Evolutionary conservation across 2,888 invertebrate species (phyloP).

Genomic region (Argyresthia albistria): DNA sequence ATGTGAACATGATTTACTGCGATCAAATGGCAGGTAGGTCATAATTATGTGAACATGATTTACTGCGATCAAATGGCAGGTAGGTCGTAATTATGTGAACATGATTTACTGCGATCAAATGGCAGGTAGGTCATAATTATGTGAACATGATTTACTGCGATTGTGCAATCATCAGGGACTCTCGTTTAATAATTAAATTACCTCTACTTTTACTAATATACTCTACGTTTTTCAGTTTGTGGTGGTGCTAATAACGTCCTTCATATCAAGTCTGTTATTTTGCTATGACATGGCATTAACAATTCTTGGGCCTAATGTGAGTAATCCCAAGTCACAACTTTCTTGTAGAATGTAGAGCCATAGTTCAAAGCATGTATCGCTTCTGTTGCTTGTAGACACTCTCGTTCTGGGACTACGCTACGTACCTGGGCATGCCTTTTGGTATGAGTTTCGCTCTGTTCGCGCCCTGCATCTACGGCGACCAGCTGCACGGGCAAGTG

Average conservation of each 20-base stretch:
- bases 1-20: too few species aligned
- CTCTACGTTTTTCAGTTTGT: background rate
- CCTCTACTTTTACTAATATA: background rate
- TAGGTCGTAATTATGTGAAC: too few species aligned
- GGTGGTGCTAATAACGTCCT: background rate
- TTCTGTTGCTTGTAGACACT: background rate
- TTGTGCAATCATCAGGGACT: background rate
- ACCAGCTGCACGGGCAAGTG: conserved; percentile 32
- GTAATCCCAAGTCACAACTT: background rate
- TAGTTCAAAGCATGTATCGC: too few species aligned
- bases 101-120: too few species aligned
- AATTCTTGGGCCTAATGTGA: background rate
- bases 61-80: too few species aligned
- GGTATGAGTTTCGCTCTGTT: conserved; percentile 29
- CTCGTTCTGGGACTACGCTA: conserved; percentile 9
- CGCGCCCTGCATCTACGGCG: conserved; percentile 35
- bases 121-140: too few species aligned
- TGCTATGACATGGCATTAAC: background rate
- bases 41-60: too few species aligned
- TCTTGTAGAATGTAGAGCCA: too few species aligned
- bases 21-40: too few species aligned
- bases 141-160: background rate
- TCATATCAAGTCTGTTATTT: background rate
- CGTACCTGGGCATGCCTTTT: conserved; percentile 17
- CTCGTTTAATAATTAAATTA: background rate